Conservation (phyloP, 2,113 vertebrate species). For the Thinocorus orbignyianus region DNA sequence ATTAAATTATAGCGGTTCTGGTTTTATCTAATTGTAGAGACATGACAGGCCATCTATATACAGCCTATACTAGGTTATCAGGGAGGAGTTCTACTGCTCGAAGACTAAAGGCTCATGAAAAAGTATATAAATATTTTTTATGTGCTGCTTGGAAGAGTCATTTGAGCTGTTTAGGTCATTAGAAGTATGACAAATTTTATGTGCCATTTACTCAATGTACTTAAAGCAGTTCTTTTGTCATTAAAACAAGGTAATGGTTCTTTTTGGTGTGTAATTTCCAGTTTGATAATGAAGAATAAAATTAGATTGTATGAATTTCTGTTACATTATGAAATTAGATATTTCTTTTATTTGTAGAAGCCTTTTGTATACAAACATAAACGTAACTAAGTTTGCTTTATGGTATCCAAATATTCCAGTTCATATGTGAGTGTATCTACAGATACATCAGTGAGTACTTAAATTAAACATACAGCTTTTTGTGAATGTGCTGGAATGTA, state of each 20-base stretch:
- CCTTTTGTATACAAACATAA: neutral
- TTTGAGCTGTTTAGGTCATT: constrained; percentile 34
- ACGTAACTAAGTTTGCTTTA: neutral
- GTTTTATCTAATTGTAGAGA: constrained; percentile 55
- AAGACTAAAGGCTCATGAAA: neutral
- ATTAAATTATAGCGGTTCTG: constrained; percentile 44
- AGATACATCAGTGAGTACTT: neutral
- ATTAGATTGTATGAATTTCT: neutral
- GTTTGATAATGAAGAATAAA: neutral
- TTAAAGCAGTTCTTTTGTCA: neutral
- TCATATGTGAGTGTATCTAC: neutral
- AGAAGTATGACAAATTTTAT: neutral
- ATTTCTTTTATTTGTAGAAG: neutral
- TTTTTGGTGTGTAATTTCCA: neutral
- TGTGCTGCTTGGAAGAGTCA: neutral
- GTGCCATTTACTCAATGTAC: neutral
- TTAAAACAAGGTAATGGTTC: neutral
- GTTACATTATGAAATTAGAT: neutral
- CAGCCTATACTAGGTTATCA: neutral
- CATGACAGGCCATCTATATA: constrained; percentile 30
- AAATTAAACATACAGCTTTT: neutral
- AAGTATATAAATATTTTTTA: constrained; percentile 10
- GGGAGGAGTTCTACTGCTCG: constrained; percentile 6
- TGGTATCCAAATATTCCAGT: neutral
- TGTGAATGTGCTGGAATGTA: neutral